Evolutionary conservation across 1,140 invertebrate species (phyloP).

Genomic region (Conus betulinus): DNA sequence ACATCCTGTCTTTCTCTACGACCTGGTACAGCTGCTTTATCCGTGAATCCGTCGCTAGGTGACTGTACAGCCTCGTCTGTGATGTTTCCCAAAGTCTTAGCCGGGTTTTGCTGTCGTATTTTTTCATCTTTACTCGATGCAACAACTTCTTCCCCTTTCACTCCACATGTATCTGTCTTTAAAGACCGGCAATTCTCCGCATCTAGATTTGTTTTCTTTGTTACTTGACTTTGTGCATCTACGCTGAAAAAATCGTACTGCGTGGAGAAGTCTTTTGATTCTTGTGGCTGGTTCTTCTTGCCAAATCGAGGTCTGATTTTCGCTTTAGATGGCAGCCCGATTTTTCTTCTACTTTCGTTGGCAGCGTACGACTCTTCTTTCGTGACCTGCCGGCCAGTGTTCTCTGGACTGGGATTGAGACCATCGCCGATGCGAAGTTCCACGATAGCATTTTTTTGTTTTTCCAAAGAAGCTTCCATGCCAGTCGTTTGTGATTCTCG

Average conservation of each 20-base stretch:
- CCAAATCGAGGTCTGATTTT: not conserved
- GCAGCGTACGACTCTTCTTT: not conserved
- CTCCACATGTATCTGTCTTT: not conserved
- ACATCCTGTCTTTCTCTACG: too few relatives aligned
- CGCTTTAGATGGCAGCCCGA: not conserved
- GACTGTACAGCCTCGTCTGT: not conserved
- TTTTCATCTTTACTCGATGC: not conserved
- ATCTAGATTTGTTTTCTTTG: not conserved
- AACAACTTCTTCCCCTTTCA: not conserved
- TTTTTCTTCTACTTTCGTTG: not conserved
- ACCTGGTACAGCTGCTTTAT: not conserved
- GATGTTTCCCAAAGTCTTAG: not conserved
- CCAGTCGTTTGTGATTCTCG: not conserved
- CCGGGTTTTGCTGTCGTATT: not conserved
- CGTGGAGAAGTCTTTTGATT: not conserved
- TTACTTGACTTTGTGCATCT: not conserved
- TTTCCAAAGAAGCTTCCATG: not conserved
- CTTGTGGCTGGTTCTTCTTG: not conserved
- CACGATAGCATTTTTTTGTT: not conserved
- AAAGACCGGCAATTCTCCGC: not conserved
- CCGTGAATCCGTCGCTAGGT: not conserved
- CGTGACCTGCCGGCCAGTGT: not conserved
- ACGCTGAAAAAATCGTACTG: conserved; percentile 1
- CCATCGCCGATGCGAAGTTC: conserved; percentile 14
- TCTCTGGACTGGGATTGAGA: not conserved